Conservation (phyloP, 2,113 vertebrate genomes). For the Macroglossus sobrinus region DNA sequence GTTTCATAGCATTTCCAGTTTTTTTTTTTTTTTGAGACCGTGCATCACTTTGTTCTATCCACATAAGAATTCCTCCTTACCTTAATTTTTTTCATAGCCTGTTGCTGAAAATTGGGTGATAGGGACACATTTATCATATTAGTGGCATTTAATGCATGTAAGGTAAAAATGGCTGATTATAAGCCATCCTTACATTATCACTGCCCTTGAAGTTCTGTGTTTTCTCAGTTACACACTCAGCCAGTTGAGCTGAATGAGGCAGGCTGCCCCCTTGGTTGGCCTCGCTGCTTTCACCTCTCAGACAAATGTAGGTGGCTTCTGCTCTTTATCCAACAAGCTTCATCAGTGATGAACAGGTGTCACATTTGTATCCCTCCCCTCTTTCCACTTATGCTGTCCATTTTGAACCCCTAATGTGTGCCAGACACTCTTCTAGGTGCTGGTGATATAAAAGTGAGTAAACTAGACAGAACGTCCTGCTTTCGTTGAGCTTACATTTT, state of each 20-base stretch:
- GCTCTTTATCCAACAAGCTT: not conserved
- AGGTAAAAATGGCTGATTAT: not conserved
- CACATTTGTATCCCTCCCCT: rapidly evolving
- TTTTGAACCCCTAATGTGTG: not conserved
- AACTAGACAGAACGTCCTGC: not conserved
- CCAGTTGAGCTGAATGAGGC: not conserved
- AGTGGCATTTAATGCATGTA: not conserved
- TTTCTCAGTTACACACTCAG: not conserved
- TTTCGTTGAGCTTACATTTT: not conserved
- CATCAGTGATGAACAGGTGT: not conserved
- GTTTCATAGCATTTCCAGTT: not conserved
- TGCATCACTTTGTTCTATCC: not conserved
- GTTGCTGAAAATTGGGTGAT: not conserved
- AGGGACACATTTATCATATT: not conserved
- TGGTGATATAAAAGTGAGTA: not conserved
- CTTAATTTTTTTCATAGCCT: not conserved
- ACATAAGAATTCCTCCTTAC: not conserved
- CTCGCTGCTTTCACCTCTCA: not conserved
- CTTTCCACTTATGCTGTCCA: not conserved
- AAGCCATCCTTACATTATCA: not conserved
- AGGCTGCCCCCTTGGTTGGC: not conserved
- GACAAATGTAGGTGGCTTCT: not conserved
- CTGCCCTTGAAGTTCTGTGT: not conserved
- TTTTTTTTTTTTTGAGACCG: not conserved
- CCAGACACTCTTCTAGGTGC: not conserved